phyloP scores from a whole-genome alignment of 1,140 invertebrate species.

The Hyphantria cunea region DNA sequence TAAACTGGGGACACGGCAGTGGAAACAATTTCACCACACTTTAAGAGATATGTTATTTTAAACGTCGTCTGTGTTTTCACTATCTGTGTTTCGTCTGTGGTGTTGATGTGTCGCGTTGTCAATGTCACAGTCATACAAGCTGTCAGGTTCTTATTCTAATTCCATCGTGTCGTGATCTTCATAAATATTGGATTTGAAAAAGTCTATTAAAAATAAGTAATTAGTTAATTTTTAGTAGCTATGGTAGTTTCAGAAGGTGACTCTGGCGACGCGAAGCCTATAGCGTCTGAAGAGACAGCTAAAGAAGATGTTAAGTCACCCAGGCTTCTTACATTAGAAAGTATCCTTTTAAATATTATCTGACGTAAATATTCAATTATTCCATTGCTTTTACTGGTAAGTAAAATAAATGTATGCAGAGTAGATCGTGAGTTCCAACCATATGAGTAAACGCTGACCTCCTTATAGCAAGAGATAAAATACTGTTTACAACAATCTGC shows the following conservation, averaged over 20 bases:
- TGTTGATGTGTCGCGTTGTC: background rate
- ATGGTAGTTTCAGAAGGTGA: conserved; percentile 70
- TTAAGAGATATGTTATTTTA: too few relatives aligned
- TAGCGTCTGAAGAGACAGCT: conserved; percentile 50
- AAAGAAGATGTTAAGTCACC: conserved; percentile 59
- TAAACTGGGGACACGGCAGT: too few relatives aligned
- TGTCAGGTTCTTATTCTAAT: background rate
- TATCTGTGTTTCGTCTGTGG: too few relatives aligned
- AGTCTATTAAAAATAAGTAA: background rate
- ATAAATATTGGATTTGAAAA: background rate
- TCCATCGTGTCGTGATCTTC: conserved; percentile 21
- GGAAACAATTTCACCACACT: too few relatives aligned
- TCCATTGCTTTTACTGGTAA: too few relatives aligned
- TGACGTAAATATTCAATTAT: too few relatives aligned
- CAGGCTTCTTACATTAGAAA: conserved; percentile 67
- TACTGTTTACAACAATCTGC: too few relatives aligned
- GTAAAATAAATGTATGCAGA: too few relatives aligned
- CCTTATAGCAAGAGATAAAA: too few relatives aligned
- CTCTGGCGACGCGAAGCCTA: conserved; percentile 56
- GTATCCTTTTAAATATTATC: conserved; percentile 63
- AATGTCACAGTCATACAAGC: background rate
- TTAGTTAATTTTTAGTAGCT: conserved; percentile 6
- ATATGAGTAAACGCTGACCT: too few relatives aligned
- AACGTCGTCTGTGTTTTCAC: too few relatives aligned
- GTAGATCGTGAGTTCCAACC: too few relatives aligned